These are phyloP conservation scores for Ceratina australensis DNA, from an alignment of 1,140 invertebrate species.

Conservation along the genomic window DNA sequence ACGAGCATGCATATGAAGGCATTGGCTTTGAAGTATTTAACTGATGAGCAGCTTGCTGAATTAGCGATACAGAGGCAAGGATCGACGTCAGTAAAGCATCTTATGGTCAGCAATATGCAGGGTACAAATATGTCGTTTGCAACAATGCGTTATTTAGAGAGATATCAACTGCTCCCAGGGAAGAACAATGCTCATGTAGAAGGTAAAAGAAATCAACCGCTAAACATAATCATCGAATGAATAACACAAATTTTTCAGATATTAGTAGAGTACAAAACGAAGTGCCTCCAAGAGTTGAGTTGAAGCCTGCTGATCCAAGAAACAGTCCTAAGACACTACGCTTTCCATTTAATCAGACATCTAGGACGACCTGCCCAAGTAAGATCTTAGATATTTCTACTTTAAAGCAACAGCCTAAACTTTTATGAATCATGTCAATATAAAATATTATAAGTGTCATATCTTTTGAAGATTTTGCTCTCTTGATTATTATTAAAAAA, in stretches of 20 bases:
- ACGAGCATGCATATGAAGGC: conserved; percentile 83
- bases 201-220: conserved; percentile 54
- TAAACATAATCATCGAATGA: neutral
- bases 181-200: conserved; percentile 54
- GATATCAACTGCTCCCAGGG: conserved; percentile 82
- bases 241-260: conserved; percentile 30
- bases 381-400: conserved; percentile 84
- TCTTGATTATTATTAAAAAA: neutral
- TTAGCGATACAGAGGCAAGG: conserved; percentile 70
- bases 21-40: conserved; percentile 84
- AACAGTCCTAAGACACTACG: conserved; percentile 34
- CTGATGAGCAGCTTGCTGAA: conserved; percentile 78
- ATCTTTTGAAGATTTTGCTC: neutral
- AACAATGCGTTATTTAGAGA: conserved; percentile 84
- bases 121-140: conserved; percentile 82
- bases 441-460: neutral
- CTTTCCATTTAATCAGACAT: conserved; percentile 58
- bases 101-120: conserved; percentile 68
- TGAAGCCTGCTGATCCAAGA: conserved; percentile 31
- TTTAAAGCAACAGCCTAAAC: conserved; percentile 83
- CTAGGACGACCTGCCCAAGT: conserved; percentile 74
- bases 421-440: conserved; percentile 74
- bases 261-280: conserved; percentile 26
- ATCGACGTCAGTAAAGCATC: conserved; percentile 62
- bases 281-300: conserved; percentile 30